Conservation (phyloP, 2,888 invertebrate species). For the Microplitis deprimator region DNA sequence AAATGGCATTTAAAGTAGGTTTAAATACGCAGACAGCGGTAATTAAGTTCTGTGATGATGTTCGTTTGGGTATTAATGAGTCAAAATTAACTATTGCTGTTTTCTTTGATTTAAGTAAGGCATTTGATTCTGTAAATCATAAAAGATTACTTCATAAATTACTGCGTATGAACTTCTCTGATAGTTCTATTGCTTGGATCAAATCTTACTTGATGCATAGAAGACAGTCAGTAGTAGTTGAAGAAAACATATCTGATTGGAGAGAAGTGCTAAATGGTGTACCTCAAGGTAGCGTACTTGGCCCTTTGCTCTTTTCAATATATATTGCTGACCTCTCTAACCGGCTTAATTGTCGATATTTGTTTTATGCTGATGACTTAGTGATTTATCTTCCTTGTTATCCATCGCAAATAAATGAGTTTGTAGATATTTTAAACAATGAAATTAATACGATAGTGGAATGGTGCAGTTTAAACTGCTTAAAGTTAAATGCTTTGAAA, state of each 20-base stretch:
- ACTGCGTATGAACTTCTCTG: background rate
- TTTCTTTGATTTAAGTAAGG: conserved; percentile 1
- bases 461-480: background rate
- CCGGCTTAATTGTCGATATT: too few species aligned
- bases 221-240: conserved; percentile 17
- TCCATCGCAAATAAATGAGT: too few species aligned
- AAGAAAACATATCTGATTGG: background rate
- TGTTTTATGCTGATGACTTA: too few species aligned
- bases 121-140: conserved; percentile 33
- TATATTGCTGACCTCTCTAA: too few species aligned
- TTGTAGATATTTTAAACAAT: background rate
- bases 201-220: conserved; percentile 22
- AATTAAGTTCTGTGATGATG: conserved; percentile 15
- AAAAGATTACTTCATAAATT: conserved; percentile 6
- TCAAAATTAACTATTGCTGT: conserved; percentile 17
- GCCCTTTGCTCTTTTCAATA: too few species aligned
- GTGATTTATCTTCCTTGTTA: too few species aligned
- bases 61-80: conserved; percentile 8
- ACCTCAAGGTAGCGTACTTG: background rate
- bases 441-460: background rate
- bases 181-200: conserved; percentile 3
- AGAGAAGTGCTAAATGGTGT: background rate
- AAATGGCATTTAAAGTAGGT: conserved; percentile 14
- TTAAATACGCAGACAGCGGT: conserved; percentile 23
- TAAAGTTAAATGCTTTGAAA: conserved; percentile 18